Percentiles rank a stretch among this genome's conserved stretches.
Conservation (phyloP, 2,888 invertebrate genomes). For the Cataglyphis albicans region DNA sequence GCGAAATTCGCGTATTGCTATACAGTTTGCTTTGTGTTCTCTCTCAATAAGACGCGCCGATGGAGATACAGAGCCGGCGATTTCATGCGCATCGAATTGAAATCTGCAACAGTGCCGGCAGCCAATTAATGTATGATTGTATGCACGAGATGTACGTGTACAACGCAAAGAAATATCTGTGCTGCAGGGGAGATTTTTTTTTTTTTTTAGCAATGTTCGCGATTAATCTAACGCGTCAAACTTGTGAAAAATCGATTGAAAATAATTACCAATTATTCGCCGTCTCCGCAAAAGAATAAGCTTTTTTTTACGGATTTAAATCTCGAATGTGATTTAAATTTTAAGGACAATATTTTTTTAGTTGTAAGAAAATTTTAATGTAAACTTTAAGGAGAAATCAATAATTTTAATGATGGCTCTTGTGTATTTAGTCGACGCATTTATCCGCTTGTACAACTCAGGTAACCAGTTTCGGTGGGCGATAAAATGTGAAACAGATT, state of each 20-base stretch:
- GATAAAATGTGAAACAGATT: constrained; percentile 64
- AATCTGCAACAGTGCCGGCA: constrained; percentile 39
- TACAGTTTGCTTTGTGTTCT: constrained; percentile 44
- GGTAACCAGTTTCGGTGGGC: constrained; percentile 29
- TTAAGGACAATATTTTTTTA: not conserved
- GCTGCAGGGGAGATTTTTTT: not conserved
- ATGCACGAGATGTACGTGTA: not conserved
- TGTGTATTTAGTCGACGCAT: not conserved
- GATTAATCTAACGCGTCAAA: not conserved
- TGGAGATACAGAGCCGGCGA: constrained; percentile 47
- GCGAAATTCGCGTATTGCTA: constrained; percentile 52
- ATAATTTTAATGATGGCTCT: constrained; percentile 17
- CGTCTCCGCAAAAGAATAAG: too few relatives aligned
- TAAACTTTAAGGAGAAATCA: not conserved
- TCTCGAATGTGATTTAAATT: not conserved
- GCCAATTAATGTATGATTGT: constrained; percentile 41
- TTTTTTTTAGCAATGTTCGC: not conserved
- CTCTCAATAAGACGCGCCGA: constrained; percentile 39
- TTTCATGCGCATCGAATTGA: constrained; percentile 55
- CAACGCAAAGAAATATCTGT: not conserved
- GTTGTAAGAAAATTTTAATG: not conserved
- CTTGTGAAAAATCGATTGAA: not conserved
- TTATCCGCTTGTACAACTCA: constrained; percentile 26
- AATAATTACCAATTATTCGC: not conserved
- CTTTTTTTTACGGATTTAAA: too few relatives aligned